Percentiles rank a stretch among this genome's conserved stretches.
Conservation (phyloP, 2,797 vertebrate species). For the Alcedo atthis region DNA sequence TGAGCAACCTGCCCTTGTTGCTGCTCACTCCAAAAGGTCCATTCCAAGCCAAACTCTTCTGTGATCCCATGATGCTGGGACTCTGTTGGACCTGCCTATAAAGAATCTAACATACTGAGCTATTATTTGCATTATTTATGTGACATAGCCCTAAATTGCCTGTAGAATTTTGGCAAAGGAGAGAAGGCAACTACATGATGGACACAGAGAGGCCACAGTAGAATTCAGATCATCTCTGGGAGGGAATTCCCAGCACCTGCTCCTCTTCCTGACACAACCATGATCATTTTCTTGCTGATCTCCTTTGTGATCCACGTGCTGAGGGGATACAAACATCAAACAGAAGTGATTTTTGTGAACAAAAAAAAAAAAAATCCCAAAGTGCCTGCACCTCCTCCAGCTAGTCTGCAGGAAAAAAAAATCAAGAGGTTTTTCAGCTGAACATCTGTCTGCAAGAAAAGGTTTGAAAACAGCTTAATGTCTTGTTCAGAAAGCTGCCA, state of each 20-base stretch:
- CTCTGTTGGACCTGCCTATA: background rate
- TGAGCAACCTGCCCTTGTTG: background rate
- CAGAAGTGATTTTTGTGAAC: slow-evolving; percentile 31
- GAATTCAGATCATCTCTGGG: slow-evolving; percentile 9
- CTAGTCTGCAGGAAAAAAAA: slow-evolving; percentile 12
- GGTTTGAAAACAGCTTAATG: background rate
- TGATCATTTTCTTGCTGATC: slow-evolving; percentile 46
- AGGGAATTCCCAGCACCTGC: slow-evolving; percentile 10
- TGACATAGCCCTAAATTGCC: background rate
- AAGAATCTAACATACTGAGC: background rate
- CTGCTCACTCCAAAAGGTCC: background rate
- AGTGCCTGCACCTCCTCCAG: slow-evolving; percentile 1
- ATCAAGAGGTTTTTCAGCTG: slow-evolving; percentile 37
- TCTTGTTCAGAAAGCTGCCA: background rate
- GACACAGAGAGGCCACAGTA: background rate
- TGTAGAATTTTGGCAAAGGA: background rate
- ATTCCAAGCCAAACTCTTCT: background rate
- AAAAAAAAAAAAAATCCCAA: slow-evolving; percentile 16
- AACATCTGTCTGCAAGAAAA: slow-evolving; percentile 23
- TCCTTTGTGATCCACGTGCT: slow-evolving; percentile 33
- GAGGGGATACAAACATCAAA: slow-evolving; percentile 4
- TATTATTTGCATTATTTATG: background rate
- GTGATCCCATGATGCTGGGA: background rate
- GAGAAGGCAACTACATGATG: background rate
- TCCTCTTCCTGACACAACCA: slow-evolving; percentile 26